A percentile compares a stretch with the other conserved stretches of the same genome.
Conservation (phyloP, 2,888 invertebrate genomes). For the Ophion ellenae region DNA sequence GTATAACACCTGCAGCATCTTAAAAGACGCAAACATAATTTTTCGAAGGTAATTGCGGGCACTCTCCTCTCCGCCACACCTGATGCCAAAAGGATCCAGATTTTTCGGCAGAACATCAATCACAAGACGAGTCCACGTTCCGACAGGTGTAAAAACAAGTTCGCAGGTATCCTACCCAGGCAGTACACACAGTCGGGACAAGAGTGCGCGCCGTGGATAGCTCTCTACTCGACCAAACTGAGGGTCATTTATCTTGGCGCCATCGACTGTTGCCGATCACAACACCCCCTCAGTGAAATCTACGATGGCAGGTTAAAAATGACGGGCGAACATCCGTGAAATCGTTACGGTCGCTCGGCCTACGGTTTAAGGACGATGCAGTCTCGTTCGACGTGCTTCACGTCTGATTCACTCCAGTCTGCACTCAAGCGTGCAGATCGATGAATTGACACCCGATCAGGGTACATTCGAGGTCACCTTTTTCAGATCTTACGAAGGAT, state of each 20-base stretch:
- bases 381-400: slow-evolving; percentile 59
- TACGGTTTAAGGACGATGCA: slow-evolving; percentile 69
- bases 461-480: background rate
- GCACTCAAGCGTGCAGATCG: background rate
- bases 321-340: slow-evolving; percentile 76
- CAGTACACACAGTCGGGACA: slow-evolving; percentile 76
- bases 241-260: slow-evolving; percentile 79
- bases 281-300: slow-evolving; percentile 31
- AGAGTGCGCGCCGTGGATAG: slow-evolving; percentile 75
- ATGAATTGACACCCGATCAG: background rate
- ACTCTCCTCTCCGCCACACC: background rate
- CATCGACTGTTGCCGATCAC: slow-evolving; percentile 69
- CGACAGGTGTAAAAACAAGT: slow-evolving; percentile 76
- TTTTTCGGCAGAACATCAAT: slow-evolving; percentile 73
- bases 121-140: slow-evolving; percentile 70
- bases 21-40: background rate
- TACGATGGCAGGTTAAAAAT: slow-evolving; percentile 45
- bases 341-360: slow-evolving; percentile 73
- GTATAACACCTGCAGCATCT: background rate
- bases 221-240: slow-evolving; percentile 74
- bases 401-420: slow-evolving; percentile 1
- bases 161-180: slow-evolving; percentile 18
- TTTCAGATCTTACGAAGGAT: background rate
- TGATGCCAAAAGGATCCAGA: background rate
- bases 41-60: background rate